Evolutionary conservation across 2,888 invertebrate genomes (phyloP).

Genomic region (Platerodrilus igneus): DNA sequence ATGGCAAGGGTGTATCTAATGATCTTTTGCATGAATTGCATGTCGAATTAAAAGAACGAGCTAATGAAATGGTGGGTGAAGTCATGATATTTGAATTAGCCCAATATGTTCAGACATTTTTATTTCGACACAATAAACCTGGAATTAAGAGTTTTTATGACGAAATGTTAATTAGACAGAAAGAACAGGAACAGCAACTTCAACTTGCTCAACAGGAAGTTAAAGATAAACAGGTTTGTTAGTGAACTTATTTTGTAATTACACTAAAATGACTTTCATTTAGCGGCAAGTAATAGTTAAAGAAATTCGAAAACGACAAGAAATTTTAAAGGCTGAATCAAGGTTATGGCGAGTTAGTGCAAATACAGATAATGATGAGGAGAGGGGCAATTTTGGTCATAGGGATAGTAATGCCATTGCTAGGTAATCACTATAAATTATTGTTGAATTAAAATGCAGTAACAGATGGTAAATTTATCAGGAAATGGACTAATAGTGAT

Average conservation of each 20-base stretch:
- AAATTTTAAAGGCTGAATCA: constrained; percentile 67
- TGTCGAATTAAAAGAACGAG: constrained; percentile 56
- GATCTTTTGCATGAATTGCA: constrained; percentile 60
- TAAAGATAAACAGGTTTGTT: constrained; percentile 59
- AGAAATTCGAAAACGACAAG: constrained; percentile 74
- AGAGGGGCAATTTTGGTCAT: constrained; percentile 35
- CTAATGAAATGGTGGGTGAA: constrained; percentile 61
- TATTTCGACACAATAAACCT: constrained; percentile 77
- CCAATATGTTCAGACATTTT: constrained; percentile 72
- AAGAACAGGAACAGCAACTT: constrained; percentile 61
- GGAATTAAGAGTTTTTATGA: constrained; percentile 81
- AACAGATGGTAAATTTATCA: constrained; percentile 23
- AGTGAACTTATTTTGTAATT: constrained; percentile 7
- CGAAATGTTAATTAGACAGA: constrained; percentile 76
- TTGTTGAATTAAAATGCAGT: neutral
- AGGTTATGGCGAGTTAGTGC: constrained; percentile 49
- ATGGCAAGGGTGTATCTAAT: constrained; percentile 75
- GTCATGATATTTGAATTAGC: constrained; percentile 85
- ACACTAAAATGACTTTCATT: constrained; percentile 10
- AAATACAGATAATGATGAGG: constrained; percentile 26
- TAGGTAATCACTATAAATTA: neutral
- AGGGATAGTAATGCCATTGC: neutral
- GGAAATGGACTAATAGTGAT: constrained; percentile 31
- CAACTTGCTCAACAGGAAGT: constrained; percentile 59
- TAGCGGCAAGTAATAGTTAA: constrained; percentile 66